Conservation (phyloP, 2,113 vertebrate genomes). For the Centropus unirufus region DNA sequence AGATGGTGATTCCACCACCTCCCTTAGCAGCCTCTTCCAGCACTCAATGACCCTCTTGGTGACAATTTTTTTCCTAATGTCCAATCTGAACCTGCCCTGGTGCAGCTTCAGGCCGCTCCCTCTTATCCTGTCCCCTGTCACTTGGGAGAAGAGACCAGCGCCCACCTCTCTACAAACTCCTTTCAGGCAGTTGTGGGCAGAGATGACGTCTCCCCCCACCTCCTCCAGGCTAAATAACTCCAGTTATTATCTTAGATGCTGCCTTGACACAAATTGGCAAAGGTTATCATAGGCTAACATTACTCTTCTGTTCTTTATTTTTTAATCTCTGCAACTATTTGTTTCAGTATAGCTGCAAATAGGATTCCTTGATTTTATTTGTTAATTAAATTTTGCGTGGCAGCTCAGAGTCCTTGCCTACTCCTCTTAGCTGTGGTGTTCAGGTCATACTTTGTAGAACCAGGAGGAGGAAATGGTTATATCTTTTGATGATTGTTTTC, state of each 20-base stretch:
- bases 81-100: too few species aligned
- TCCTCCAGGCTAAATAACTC: too few species aligned
- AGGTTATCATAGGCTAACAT: rapidly evolving
- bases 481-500: neutral
- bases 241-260: neutral
- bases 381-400: neutral
- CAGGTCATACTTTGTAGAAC: neutral
- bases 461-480: neutral
- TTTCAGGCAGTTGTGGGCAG: too few species aligned
- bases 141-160: too few species aligned
- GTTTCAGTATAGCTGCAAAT: neutral
- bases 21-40: too few species aligned
- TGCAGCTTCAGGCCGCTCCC: too few species aligned
- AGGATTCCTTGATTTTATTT: neutral
- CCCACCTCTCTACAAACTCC: too few species aligned
- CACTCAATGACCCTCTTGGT: too few species aligned
- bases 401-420: neutral
- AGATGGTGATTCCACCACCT: too few species aligned
- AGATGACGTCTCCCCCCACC: too few species aligned
- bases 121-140: too few species aligned
- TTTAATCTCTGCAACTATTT: neutral
- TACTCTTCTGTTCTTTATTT: neutral
- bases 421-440: neutral
- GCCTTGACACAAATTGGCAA: neutral
- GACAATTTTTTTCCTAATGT: too few species aligned